phyloP scores from a whole-genome alignment of 2,797 vertebrate species.

The Odontamblyopus rebecca region DNA sequence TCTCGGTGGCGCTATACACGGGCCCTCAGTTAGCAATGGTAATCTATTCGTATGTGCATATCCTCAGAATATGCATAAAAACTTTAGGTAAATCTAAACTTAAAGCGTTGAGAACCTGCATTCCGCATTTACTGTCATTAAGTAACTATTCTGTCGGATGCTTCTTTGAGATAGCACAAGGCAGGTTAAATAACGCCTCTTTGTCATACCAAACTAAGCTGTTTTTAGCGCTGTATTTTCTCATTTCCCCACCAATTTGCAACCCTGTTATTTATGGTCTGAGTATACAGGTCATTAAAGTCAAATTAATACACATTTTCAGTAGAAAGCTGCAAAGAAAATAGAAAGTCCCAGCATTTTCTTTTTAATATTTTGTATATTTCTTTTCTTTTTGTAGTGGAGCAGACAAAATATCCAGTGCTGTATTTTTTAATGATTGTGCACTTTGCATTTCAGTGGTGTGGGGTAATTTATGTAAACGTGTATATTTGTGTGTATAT shows the following conservation, averaged over 20 bases:
- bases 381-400: too few species aligned
- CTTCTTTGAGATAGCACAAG: constrained; percentile 57
- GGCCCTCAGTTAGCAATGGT: constrained; percentile 47
- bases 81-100: constrained; percentile 36
- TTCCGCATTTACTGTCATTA: constrained; percentile 50
- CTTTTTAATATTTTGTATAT: neutral
- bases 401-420: too few species aligned
- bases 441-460: neutral
- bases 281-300: constrained; percentile 32
- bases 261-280: constrained; percentile 56
- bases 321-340: constrained; percentile 26
- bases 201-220: constrained; percentile 31
- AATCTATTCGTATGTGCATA: constrained; percentile 55
- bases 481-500: too few species aligned
- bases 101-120: constrained; percentile 59
- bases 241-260: constrained; percentile 54
- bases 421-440: too few species aligned
- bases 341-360: neutral
- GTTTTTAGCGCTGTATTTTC: constrained; percentile 57
- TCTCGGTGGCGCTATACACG: constrained; percentile 20
- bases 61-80: constrained; percentile 47
- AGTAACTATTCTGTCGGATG: constrained; percentile 45
- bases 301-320: constrained; percentile 26
- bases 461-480: neutral
- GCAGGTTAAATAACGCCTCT: constrained; percentile 32